Evolutionary conservation across 2,888 invertebrate species (phyloP), one percentile per base, ranked within the genome.

Genomic region (Eupithecia inturbata): DNA sequence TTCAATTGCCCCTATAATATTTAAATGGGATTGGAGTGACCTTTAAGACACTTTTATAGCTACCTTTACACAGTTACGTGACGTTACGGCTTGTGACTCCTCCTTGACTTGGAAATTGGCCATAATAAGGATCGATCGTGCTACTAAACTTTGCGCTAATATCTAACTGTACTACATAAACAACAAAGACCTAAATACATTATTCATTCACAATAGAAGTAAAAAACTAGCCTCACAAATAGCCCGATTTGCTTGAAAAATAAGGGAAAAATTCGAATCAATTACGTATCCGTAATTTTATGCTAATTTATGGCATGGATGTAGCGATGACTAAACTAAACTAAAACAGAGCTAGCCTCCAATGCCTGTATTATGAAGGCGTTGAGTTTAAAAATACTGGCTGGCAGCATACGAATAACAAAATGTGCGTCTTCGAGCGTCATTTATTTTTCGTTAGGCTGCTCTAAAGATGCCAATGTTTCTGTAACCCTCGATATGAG

Each of bases 251-350:
- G 26, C 39, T 60, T 69, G 68, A 69, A 69, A 68, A 68, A 57
- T 60, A 57, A 19, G 26, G 62, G 26, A 66, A 66, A 66, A 66
- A 36, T 36, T 22, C 2, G 41, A 45, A 41, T 62, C 36, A n/a
- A 67, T 67, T 70, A 70, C 63, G 53, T 70, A 53, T 31, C 28
- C 26, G 57, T 57, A 36, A 63, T 49, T 69, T 49, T 63, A 70
- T 41, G 68, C 10, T 60, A n/a, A 71, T 60, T 60, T 68, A 57
- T 62, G 36, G 57, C 60, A 36, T 74, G 66, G 67, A 71, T 71
- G 45, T 12, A 60, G 4, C 26, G 1, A n/a, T n/a, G n/a, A n/a
- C n/a, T n/a, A n/a, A n/a, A n/a, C n/a, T n/a, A n/a, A n/a, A n/a
- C n/a, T n/a, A n/a, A n/a, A n/a, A n/a, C n/a, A 4, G 57, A 57